phyloP scores from a whole-genome alignment of 2,888 invertebrate genomes.

The Diplazon laetatorius region DNA sequence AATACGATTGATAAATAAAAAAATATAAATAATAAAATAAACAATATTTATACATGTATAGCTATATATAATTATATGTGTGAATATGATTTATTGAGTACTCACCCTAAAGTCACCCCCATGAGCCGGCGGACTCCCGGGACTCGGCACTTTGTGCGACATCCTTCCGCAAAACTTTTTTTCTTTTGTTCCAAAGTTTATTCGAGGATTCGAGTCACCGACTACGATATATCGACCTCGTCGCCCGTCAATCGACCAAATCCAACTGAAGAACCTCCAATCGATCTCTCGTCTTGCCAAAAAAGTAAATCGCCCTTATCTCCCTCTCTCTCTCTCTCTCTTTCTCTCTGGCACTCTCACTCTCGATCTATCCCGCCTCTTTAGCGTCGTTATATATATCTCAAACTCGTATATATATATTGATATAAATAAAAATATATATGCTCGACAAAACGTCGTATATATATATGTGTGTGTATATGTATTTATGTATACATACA shows the following conservation, averaged over 20 bases:
- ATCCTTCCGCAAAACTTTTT: conserved; percentile 68
- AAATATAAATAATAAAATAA: conserved; percentile 3
- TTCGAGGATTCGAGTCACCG: conserved; percentile 45
- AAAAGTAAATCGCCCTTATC: conserved; percentile 13
- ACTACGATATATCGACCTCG: conserved; percentile 33
- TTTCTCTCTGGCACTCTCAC: conserved; percentile 44
- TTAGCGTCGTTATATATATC: background rate
- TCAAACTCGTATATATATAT: conserved; percentile 13
- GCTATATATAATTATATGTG: too few species aligned
- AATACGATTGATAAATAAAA: background rate
- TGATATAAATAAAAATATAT: too few species aligned
- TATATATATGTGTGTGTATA: too few species aligned
- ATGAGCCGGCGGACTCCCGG: conserved; percentile 75
- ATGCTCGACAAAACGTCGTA: too few species aligned
- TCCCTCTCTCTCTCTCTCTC: conserved; percentile 13
- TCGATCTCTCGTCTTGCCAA: background rate
- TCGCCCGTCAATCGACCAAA: conserved; percentile 11
- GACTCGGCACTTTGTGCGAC: conserved; percentile 76
- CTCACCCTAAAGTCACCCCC: conserved; percentile 80
- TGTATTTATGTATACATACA: too few species aligned
- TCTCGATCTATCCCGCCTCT: conserved; percentile 9
- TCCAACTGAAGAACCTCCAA: conserved; percentile 16
- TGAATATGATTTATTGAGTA: conserved; percentile 23
- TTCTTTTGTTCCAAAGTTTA: too few species aligned
- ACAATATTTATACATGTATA: background rate